Evolutionary conservation across 2,113 vertebrate genomes (phyloP).

Genomic region (Ailurus styani): DNA sequence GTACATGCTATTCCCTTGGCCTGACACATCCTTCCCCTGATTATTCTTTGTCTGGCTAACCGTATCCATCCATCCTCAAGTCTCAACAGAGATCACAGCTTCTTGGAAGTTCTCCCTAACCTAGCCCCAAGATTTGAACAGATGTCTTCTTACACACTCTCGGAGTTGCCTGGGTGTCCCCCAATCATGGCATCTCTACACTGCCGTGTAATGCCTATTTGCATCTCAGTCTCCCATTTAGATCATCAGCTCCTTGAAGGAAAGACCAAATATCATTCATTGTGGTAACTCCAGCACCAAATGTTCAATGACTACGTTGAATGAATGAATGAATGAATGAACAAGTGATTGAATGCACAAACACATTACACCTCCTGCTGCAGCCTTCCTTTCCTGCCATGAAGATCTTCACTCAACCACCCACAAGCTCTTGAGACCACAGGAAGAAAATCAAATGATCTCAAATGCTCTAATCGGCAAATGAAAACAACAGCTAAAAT

Average conservation of each 20-base stretch:
- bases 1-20: too few relatives aligned
- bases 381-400: neutral
- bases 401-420: neutral
- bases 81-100: neutral
- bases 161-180: neutral
- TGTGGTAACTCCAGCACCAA: neutral
- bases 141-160: neutral
- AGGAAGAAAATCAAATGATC: conserved; percentile 11
- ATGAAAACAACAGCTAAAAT: conserved; percentile 53
- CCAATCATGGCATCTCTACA: neutral
- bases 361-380: neutral
- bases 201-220: neutral
- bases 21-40: neutral
- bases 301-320: neutral
- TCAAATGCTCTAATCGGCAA: neutral
- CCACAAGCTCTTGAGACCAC: conserved; percentile 20
- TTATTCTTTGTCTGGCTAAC: neutral
- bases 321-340: neutral
- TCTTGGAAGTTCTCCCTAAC: neutral
- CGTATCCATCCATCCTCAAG: neutral
- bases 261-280: neutral
- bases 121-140: neutral
- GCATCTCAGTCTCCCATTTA: neutral
- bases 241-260: neutral
- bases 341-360: neutral